phyloP scores from a whole-genome alignment of 2,797 vertebrate genomes.

The Tragopan temminckii region DNA sequence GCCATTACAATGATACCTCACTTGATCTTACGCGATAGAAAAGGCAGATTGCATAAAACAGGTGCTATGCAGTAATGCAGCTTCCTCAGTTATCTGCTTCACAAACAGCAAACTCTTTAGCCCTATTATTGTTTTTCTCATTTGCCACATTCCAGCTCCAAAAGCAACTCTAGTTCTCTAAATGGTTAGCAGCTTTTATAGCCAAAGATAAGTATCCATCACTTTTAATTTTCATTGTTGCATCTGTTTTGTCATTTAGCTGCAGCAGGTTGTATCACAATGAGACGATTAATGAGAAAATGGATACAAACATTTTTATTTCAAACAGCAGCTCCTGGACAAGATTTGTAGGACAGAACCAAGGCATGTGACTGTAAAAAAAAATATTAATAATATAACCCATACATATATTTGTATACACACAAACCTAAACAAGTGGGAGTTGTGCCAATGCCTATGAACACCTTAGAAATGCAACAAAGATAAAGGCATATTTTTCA shows the following conservation, averaged over 20 bases:
- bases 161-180: conserved; percentile 79
- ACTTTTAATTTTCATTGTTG: conserved; percentile 85
- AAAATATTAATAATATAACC: neutral
- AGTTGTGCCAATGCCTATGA: conserved; percentile 73
- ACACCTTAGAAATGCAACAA: conserved; percentile 70
- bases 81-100: conserved; percentile 75
- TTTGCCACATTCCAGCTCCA: conserved; percentile 80
- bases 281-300: conserved; percentile 81
- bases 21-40: conserved; percentile 61
- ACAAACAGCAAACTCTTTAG: conserved; percentile 78
- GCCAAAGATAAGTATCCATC: conserved; percentile 84
- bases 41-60: conserved; percentile 57
- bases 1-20: conserved; percentile 56
- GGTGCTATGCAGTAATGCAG: conserved; percentile 5
- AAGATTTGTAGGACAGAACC: conserved; percentile 81
- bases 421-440: conserved; percentile 56
- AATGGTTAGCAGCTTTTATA: conserved; percentile 84
- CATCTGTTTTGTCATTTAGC: conserved; percentile 85
- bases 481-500: conserved; percentile 53
- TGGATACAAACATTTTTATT: conserved; percentile 84
- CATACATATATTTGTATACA: neutral
- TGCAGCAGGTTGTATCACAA: conserved; percentile 83
- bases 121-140: conserved; percentile 70
- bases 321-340: conserved; percentile 78
- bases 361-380: conserved; percentile 81